These are phyloP conservation scores for Cyrtodaria siliqua DNA, from an alignment of 2,888 invertebrate genomes.

Conservation along the genomic window DNA sequence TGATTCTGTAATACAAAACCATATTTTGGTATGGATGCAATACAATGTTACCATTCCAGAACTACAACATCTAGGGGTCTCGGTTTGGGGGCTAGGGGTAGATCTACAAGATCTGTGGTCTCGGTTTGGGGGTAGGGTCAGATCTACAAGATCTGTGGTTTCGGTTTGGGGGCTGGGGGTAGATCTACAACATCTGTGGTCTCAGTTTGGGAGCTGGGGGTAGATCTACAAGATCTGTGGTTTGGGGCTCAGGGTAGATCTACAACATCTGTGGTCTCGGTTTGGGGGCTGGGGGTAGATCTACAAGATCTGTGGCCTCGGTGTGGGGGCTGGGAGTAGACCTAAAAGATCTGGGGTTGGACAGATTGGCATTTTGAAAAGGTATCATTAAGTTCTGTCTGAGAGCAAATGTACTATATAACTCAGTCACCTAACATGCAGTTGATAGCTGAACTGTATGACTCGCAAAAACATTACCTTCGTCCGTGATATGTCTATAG, in stretches of 20 bases:
- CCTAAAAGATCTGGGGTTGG: too few relatives aligned
- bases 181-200: neutral
- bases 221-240: neutral
- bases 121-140: neutral
- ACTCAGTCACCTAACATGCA: too few relatives aligned
- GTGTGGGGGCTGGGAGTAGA: too few relatives aligned
- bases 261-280: neutral
- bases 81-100: neutral
- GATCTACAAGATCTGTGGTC: neutral
- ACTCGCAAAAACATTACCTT: too few relatives aligned
- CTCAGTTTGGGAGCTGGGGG: neutral
- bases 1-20: too few relatives aligned
- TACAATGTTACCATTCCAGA: too few relatives aligned
- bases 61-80: neutral
- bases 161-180: neutral
- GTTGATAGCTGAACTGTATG: too few relatives aligned
- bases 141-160: neutral
- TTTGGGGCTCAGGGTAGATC: neutral
- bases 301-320: neutral
- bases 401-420: too few relatives aligned
- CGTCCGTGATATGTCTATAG: constrained; percentile 13
- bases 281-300: neutral
- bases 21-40: too few relatives aligned
- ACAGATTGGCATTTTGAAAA: too few relatives aligned
- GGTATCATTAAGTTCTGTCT: too few relatives aligned